Conservation (phyloP, 2,113 vertebrate genomes). For the Narcine bancroftii region DNA sequence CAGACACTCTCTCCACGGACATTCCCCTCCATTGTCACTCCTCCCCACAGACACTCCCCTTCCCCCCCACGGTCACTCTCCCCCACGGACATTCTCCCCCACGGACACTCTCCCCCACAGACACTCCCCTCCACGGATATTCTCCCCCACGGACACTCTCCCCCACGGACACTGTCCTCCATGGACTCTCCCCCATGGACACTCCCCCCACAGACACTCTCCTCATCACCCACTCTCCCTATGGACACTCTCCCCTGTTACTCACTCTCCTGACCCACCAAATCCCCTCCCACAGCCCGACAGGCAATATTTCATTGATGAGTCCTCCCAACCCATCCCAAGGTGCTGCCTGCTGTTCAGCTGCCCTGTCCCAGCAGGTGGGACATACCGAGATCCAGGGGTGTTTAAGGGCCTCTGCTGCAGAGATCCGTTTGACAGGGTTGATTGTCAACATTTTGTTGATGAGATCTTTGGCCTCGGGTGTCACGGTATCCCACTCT, state of each 20-base stretch:
- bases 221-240: background rate
- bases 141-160: background rate
- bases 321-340: background rate
- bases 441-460: slow-evolving; percentile 97
- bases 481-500: slow-evolving; percentile 92
- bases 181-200: background rate
- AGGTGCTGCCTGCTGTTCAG: no score
- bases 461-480: slow-evolving; percentile 91
- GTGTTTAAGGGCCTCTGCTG: slow-evolving; percentile 83
- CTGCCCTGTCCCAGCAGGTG: no score
- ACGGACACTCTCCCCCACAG: no score
- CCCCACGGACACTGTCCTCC: background rate
- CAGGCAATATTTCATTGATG: no score
- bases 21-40: no score
- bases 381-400: slow-evolving; percentile 89
- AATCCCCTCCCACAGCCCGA: background rate
- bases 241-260: background rate
- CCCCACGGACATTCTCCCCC: no score
- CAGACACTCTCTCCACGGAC: no score
- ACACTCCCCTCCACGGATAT: no score
- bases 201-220: background rate
- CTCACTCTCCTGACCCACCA: background rate
- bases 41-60: no score
- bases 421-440: slow-evolving; percentile 82
- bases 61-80: no score